Evolutionary conservation across 2,888 invertebrate species (phyloP).

Genomic region (Hartigia nigra): DNA sequence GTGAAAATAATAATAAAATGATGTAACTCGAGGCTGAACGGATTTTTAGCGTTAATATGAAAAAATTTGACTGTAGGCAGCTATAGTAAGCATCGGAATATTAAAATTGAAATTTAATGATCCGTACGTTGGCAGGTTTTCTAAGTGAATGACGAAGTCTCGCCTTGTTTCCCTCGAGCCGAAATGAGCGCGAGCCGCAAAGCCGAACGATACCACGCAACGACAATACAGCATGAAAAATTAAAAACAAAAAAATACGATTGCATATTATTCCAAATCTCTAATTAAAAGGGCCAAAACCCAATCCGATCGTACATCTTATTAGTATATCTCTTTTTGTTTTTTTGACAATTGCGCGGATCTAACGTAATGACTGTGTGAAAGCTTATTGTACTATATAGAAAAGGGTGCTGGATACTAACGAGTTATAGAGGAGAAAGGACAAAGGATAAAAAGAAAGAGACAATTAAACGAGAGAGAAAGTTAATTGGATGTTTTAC

Average conservation of each 20-base stretch:
- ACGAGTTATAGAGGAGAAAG: not conserved
- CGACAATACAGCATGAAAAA: constrained; percentile 39
- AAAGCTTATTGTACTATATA: not conserved
- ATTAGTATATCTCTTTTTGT: not conserved
- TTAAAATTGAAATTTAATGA: constrained; percentile 51
- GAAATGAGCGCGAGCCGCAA: constrained; percentile 55
- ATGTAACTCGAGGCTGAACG: not conserved
- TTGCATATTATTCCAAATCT: not conserved
- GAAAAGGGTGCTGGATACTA: not conserved
- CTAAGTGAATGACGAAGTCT: constrained; percentile 62
- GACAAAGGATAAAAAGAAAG: too few species aligned
- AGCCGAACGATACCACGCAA: constrained; percentile 44
- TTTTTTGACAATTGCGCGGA: not conserved
- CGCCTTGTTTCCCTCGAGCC: constrained; percentile 56
- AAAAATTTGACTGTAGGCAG: not conserved
- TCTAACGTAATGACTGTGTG: not conserved
- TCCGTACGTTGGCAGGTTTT: constrained; percentile 64
- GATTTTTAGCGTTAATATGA: not conserved
- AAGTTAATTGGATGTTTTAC: not conserved
- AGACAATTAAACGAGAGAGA: not conserved
- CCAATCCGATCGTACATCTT: not conserved
- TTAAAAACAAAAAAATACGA: constrained; percentile 15
- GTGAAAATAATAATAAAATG: not conserved
- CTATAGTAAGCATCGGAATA: not conserved
- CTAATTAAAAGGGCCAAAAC: not conserved